Evolutionary conservation across 2,113 vertebrate species (phyloP).

Genomic region (Sinocyclocheilus maitianheensis): DNA sequence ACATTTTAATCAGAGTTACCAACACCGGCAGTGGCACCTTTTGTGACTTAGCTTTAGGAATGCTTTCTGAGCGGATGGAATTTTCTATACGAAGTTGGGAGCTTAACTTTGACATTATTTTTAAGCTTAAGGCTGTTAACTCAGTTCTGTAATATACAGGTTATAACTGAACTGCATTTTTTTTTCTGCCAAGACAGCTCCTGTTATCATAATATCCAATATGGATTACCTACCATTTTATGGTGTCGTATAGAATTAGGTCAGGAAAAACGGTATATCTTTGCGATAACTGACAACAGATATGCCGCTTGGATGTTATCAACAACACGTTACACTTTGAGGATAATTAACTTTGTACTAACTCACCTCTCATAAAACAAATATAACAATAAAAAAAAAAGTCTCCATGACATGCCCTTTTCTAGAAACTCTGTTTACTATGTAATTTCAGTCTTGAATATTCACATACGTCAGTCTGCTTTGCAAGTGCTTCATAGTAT

Average conservation of each 20-base stretch:
- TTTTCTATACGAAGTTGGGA: slow-evolving; percentile 56
- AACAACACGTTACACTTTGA: slow-evolving; percentile 20
- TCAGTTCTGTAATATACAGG: slow-evolving; percentile 86
- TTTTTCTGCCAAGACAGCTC: slow-evolving; percentile 61
- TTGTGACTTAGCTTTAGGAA: slow-evolving; percentile 70
- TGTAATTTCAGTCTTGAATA: slow-evolving; percentile 27
- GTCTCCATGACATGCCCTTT: background rate
- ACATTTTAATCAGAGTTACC: slow-evolving; percentile 60
- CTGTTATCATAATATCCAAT: slow-evolving; percentile 89
- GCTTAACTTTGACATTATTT: slow-evolving; percentile 41
- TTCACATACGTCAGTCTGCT: slow-evolving; percentile 20
- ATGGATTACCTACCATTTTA: slow-evolving; percentile 94
- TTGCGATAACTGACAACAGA: slow-evolving; percentile 43
- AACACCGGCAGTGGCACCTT: slow-evolving; percentile 68
- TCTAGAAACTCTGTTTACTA: slow-evolving; percentile 8
- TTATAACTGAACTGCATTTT: slow-evolving; percentile 59
- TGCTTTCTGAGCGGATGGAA: slow-evolving; percentile 74
- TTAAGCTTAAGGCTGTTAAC: slow-evolving; percentile 58
- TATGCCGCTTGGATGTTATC: slow-evolving; percentile 37
- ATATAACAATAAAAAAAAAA: background rate
- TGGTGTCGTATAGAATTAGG: slow-evolving; percentile 50
- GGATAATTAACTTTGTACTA: background rate
- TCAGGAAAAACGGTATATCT: slow-evolving; percentile 56
- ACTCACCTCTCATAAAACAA: slow-evolving; percentile 9
- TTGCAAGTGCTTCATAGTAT: slow-evolving; percentile 53